Percentiles rank a stretch among this genome's conserved stretches.
phyloP scores from a whole-genome alignment of 2,888 invertebrate species.

The Drosophila algonquin region DNA sequence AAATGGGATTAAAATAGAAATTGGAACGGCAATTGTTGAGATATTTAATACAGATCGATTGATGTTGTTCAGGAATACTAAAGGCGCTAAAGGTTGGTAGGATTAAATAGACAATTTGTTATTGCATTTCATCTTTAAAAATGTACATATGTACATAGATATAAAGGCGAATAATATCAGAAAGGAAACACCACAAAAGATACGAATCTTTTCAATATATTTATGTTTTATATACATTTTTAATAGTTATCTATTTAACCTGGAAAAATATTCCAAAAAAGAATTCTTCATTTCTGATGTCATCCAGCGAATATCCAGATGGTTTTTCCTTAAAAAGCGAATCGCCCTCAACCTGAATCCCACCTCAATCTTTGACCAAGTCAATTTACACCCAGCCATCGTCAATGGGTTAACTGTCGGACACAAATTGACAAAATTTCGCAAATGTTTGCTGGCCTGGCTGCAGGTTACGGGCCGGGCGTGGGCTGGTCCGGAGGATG shows the following conservation, averaged over 20 bases:
- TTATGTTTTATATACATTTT: no score
- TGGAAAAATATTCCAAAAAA: no score
- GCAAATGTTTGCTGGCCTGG: conserved; percentile 38
- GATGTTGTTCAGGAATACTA: no score
- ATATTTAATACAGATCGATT: not conserved
- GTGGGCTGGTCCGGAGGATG: not conserved
- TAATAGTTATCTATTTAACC: no score
- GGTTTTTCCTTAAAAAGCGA: no score
- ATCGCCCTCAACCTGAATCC: no score
- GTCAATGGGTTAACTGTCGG: conserved; percentile 35
- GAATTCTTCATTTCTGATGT: no score
- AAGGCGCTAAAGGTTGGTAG: no score
- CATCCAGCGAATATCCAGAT: no score
- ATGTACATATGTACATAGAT: not conserved
- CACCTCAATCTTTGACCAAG: not conserved
- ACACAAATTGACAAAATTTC: conserved; percentile 57
- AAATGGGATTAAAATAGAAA: conserved; percentile 5
- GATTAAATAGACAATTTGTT: not conserved
- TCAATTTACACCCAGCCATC: not conserved
- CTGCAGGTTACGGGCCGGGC: conserved; percentile 12
- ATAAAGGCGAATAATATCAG: not conserved
- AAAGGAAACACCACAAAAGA: no score
- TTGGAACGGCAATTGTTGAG: not conserved
- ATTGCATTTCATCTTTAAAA: not conserved
- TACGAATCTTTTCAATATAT: no score